A percentile compares a stretch with the other conserved stretches of the same genome.
These are phyloP conservation scores for Serripes groenlandicus DNA, from an alignment of 2,888 invertebrate species.

Conservation along the genomic window DNA sequence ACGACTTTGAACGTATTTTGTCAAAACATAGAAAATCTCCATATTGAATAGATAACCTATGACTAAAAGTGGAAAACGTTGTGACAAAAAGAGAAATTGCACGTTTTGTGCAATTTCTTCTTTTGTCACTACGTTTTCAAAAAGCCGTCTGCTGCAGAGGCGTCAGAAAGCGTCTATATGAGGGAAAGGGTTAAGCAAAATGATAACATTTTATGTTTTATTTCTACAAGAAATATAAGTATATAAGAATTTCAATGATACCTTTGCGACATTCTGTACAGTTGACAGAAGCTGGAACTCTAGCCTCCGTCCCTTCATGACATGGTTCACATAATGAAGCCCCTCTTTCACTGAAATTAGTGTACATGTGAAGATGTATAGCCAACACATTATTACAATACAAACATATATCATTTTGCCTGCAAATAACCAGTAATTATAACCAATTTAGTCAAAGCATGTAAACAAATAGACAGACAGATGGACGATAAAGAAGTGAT, in stretches of 20 bases:
- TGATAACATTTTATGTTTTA: neutral
- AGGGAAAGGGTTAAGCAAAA: neutral
- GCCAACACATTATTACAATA: no score
- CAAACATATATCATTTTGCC: no score
- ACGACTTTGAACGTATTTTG: no score
- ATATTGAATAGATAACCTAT: no score
- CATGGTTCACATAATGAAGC: conserved; percentile 17
- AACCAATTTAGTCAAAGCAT: no score
- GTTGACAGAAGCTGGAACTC: conserved; percentile 14
- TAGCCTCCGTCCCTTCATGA: conserved; percentile 12
- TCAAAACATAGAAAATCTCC: no score
- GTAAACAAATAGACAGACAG: no score
- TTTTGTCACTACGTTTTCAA: neutral
- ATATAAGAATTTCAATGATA: neutral
- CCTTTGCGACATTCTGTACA: conserved; percentile 44
- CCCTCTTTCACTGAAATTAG: conserved; percentile 16
- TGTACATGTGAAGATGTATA: neutral
- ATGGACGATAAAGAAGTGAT: no score
- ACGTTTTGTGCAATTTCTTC: neutral
- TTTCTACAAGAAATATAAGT: neutral
- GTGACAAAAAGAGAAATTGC: neutral
- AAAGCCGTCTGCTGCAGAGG: neutral
- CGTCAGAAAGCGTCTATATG: neutral
- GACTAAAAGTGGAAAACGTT: no score
- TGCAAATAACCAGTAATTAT: no score